Base-by-base conservation (phyloP, 2,888 invertebrate genomes). In the Tipula confusa region DNA sequence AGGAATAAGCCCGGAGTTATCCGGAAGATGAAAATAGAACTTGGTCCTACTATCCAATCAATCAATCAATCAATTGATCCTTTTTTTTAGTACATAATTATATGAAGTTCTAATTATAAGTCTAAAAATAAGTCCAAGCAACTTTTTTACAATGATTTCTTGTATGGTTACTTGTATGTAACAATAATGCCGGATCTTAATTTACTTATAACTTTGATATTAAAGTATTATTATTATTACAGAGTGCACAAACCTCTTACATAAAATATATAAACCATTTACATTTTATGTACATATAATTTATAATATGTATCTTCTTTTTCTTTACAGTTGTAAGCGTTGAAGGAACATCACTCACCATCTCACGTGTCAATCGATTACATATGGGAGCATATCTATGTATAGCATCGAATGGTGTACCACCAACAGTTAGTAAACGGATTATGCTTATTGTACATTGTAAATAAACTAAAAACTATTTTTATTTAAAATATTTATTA, bases 361-460 rank as follows among this genome's bases (percentile, higher is more conserved):
- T 95, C 86, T 92, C 92, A 84, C 91, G 93, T 83, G 94, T 95
- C 81, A 94, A 92, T 86, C 90, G 95, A 85, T 93, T 94, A 84
- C 94, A 95, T 87, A 96, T 96, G 92, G 95, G 95, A 9, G 93
- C 95, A 43, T 95, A 95, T 88, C 90, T 95, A 33, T 95, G 95
- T 88, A 95, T 95, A 85, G 95, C 95, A 0, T 94, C 94, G 48
- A 96, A 96, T 87, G 95, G 95, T 7, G 93, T 95, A 15, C 97
- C 96, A 11, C 97, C 97, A 0, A 94, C 96, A 36, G 95, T 96
- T 86, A 96, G 96, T 92, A 96, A 96, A 89, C 91, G 96, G 87
- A 96, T 97, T 87, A 94, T 94, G 91, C 92, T 97, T 83, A 94
- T 95, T 83, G 95, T 95, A 18, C 94, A 95, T 88, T 96, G 95